phyloP scores from a whole-genome alignment of 1,140 invertebrate genomes.

The Melipona quadrifasciata region DNA sequence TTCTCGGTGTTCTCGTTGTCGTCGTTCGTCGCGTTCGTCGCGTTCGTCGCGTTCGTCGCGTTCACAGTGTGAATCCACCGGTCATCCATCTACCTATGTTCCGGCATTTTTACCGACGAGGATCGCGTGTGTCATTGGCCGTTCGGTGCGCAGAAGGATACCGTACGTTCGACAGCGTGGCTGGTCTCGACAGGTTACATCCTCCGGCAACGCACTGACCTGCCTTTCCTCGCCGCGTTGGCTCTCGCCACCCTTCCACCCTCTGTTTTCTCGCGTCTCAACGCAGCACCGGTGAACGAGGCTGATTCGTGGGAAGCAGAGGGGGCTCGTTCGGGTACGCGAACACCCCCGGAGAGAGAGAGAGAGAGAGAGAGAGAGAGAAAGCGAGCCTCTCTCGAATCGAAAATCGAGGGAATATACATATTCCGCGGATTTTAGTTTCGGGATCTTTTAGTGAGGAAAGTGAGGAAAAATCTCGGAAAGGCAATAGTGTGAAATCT shows the following conservation, averaged over 20 bases:
- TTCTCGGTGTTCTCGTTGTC: not conserved
- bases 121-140: not conserved
- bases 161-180: not conserved
- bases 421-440: too few relatives aligned
- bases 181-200: not conserved
- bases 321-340: constrained; percentile 14
- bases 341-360: not conserved
- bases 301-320: not conserved
- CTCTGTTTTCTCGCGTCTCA: constrained; percentile 2
- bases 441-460: not conserved
- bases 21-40: not conserved
- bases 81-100: not conserved
- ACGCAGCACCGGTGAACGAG: not conserved
- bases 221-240: not conserved
- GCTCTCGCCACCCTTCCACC: constrained; percentile 1
- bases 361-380: too few relatives aligned
- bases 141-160: not conserved
- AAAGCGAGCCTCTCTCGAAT: not conserved
- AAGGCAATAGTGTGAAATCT: not conserved
- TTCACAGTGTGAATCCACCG: too few relatives aligned
- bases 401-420: too few relatives aligned
- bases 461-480: not conserved
- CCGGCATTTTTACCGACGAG: not conserved
- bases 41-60: not conserved
- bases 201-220: constrained; percentile 18